A percentile compares a stretch with the other conserved stretches of the same genome.
phyloP scores from a whole-genome alignment of 2,797 vertebrate species.

The Myiotriccus ornatus region DNA sequence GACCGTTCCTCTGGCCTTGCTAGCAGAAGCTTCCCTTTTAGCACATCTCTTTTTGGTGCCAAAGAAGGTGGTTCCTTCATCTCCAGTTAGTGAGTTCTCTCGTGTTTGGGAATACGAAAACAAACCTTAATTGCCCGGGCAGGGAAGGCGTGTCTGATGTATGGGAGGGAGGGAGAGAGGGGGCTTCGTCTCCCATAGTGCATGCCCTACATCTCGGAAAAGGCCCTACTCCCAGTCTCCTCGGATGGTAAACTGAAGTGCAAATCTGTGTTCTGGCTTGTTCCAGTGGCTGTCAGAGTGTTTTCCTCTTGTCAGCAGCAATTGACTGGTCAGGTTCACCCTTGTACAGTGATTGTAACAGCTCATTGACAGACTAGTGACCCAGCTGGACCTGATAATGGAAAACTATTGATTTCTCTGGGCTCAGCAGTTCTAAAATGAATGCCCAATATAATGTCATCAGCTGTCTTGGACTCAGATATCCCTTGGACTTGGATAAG shows the following conservation, averaged over 20 bases:
- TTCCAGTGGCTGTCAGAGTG: conserved; percentile 90
- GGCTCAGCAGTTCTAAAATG: conserved; percentile 83
- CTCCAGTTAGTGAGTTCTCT: background rate
- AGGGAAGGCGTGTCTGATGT: background rate
- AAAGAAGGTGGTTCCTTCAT: background rate
- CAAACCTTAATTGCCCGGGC: background rate
- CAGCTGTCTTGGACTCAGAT: conserved; percentile 74
- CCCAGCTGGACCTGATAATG: conserved; percentile 96
- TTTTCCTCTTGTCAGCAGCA: conserved; percentile 95
- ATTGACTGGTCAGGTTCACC: conserved; percentile 89
- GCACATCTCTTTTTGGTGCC: conserved; percentile 21
- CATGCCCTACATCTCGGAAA: conserved; percentile 76
- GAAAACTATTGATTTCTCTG: conserved; percentile 98
- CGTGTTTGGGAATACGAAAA: background rate
- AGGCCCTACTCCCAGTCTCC: conserved; percentile 77
- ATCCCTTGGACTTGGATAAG: conserved; percentile 17
- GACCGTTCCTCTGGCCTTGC: background rate
- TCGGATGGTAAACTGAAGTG: conserved; percentile 84
- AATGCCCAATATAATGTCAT: conserved; percentile 81
- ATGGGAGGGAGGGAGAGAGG: background rate
- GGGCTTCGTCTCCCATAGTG: conserved; percentile 52
- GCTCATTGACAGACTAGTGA: conserved; percentile 98
- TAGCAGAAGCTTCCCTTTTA: background rate
- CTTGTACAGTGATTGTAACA: conserved; percentile 86
- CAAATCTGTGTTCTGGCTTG: conserved; percentile 95